phyloP scores from a whole-genome alignment of 1,140 invertebrate genomes.

The Harpegnathos saltator region DNA sequence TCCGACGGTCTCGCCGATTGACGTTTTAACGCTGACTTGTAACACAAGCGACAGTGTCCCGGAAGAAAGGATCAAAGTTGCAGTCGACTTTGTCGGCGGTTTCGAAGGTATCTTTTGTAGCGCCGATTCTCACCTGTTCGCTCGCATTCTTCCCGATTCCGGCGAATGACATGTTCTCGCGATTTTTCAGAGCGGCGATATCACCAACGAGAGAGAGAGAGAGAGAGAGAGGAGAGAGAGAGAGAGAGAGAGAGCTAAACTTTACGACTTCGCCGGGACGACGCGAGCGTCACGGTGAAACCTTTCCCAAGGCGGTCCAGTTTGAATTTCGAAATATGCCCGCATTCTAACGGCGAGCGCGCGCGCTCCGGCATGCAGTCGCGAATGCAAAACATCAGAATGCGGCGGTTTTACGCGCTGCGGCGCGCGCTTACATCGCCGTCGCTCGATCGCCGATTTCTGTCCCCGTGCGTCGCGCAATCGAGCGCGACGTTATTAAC shows the following conservation, averaged over 20 bases:
- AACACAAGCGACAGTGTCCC: no score
- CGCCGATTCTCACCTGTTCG: not conserved
- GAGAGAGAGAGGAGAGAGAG: no score
- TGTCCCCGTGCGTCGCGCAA: not conserved
- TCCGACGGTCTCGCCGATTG: no score
- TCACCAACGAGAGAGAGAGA: no score
- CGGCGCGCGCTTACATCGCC: not conserved
- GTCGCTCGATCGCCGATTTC: not conserved
- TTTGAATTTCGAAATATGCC: slow-evolving; percentile 40
- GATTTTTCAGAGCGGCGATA: no score
- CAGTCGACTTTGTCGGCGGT: no score
- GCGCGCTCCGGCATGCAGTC: slow-evolving; percentile 13
- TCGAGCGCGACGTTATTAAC: not conserved
- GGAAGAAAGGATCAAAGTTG: no score
- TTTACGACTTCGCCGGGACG: not conserved
- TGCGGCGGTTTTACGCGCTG: slow-evolving; percentile 9
- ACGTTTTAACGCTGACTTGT: not conserved
- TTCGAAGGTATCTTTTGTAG: no score
- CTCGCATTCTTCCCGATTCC: not conserved
- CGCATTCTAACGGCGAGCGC: slow-evolving; percentile 28
- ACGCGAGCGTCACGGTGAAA: slow-evolving; percentile 14
- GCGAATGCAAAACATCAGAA: slow-evolving; percentile 27
- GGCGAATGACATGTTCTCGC: not conserved
- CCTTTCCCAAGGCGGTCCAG: slow-evolving; percentile 36
- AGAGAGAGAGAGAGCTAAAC: no score